Evolutionary conservation across 2,113 vertebrate genomes (phyloP), one percentile per base, ranked within the genome.

Genomic region (Cebus imitator): DNA sequence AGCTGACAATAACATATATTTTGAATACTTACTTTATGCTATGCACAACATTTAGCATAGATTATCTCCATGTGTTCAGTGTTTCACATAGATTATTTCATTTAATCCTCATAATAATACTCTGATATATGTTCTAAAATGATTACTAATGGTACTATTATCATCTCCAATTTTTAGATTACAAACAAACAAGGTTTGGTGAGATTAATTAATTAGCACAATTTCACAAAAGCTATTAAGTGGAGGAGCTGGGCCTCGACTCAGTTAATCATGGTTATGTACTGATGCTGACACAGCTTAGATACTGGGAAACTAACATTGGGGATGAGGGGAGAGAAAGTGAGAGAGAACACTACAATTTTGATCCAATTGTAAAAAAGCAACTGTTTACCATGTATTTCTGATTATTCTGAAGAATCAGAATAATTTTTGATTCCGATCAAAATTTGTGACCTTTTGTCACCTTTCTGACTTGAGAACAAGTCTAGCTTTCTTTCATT

Each of bases 91-190:
- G 52, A 73, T 84, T 76, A 76, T 76, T 66, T 85, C 48, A 45
- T 32, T 89, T 85, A 75, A 43, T 76, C 27, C 23, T 95, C 48
- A 90, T 55, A 89, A 73, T 16, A 90, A 45, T 37, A 52, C 37
- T 57, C 50, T 52, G 35, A 64, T 48, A 30, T 64, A 50, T n/a
- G 4, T 35, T 58, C 11, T 73, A 52, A 84, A 66, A 91, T n/a
- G 25, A 61, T 87, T 55, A 61, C 8, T 82, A 73, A 52, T 73
- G n/a, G 37, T 35, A 95, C n/a, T 89, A 43, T 68, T 79, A 96
- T 68, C 20, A 87, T 90, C 85, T 84, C 70, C 37, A 92, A 45
- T 20, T 95, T 95, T 97, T 79, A 89, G 76, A 55, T 85, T 66
- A 90, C 21, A 91, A 90, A 94, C 83, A 30, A 79, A 90, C 10